Conservation (phyloP, 2,888 invertebrate genomes). For the Scaptomyza reducta region DNA sequence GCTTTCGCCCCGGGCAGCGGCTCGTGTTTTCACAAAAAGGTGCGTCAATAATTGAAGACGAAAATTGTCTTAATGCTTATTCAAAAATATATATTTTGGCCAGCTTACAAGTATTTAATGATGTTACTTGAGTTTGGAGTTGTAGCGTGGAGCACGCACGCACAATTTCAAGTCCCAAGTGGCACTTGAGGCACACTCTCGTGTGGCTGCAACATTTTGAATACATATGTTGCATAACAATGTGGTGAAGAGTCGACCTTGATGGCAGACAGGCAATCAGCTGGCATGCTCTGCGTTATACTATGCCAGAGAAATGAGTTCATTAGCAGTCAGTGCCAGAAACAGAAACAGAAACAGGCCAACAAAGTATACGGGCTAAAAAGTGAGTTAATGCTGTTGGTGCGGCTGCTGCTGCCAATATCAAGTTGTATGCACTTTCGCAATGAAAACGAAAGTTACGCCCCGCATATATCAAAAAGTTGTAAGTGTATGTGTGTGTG, state of each 20-base stretch:
- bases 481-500: conserved; percentile 1
- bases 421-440: conserved; percentile 77
- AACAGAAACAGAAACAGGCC: conserved; percentile 55
- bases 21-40: conserved; percentile 39
- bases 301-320: conserved; percentile 22
- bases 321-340: conserved; percentile 54
- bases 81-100: conserved; percentile 6
- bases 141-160: conserved; percentile 25
- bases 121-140: conserved; percentile 36
- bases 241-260: conserved; percentile 50
- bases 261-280: conserved; percentile 29
- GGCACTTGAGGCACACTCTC: conserved; percentile 21
- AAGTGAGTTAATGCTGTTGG: conserved; percentile 19
- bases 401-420: conserved; percentile 55
- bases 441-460: conserved; percentile 79
- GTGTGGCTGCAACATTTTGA: background rate
- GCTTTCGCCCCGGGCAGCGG: conserved; percentile 11
- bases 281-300: conserved; percentile 33
- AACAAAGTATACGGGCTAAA: conserved; percentile 46
- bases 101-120: conserved; percentile 34
- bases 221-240: conserved; percentile 32
- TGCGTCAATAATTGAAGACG: conserved; percentile 45
- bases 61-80: conserved; percentile 17
- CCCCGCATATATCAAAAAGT: conserved; percentile 34
- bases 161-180: conserved; percentile 29